A percentile compares a stretch with the other conserved stretches of the same genome.
These are phyloP conservation scores for Drosophila leontia DNA, from an alignment of 1,140 invertebrate genomes.

Conservation along the genomic window DNA sequence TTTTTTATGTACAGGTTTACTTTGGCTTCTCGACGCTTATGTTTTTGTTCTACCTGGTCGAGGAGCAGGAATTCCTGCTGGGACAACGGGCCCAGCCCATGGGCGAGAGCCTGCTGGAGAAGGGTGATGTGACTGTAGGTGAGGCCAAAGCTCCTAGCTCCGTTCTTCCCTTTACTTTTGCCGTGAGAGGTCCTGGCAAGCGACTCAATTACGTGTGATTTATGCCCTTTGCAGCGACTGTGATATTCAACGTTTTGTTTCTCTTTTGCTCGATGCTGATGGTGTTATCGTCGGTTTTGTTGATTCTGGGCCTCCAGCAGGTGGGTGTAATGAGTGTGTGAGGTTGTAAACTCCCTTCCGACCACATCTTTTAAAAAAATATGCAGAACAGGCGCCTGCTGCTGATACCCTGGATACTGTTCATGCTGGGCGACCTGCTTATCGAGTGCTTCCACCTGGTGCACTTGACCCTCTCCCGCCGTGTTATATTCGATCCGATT, in stretches of 20 bases:
- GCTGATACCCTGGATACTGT: conserved; percentile 70
- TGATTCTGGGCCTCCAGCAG: conserved; percentile 66
- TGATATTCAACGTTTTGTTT: conserved; percentile 82
- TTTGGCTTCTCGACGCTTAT: conserved; percentile 76
- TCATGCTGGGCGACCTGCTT: conserved; percentile 74
- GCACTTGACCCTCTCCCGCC: conserved; percentile 60
- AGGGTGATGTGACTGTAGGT: conserved; percentile 75
- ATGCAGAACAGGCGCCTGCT: conserved; percentile 71
- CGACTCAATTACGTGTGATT: conserved; percentile 51
- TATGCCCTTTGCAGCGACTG: conserved; percentile 70
- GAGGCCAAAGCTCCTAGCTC: conserved; percentile 18
- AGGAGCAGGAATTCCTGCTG: conserved; percentile 74
- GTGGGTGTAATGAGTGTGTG: conserved; percentile 44
- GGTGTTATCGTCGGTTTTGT: conserved; percentile 62
- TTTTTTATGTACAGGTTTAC: conserved; percentile 56
- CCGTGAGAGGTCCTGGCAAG: neutral
- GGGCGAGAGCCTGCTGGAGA: conserved; percentile 72
- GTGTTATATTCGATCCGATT: conserved; percentile 74
- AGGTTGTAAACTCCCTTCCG: neutral
- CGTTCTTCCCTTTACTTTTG: neutral
- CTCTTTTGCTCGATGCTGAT: conserved; percentile 77
- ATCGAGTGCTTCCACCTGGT: conserved; percentile 68
- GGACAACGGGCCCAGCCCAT: conserved; percentile 54
- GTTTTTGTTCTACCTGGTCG: conserved; percentile 66
- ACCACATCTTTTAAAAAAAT: neutral